Percentiles rank a stretch among this genome's conserved stretches.
These are phyloP conservation scores for Poicephalus meyeri DNA, from an alignment of 2,113 vertebrate species.

Conservation along the genomic window DNA sequence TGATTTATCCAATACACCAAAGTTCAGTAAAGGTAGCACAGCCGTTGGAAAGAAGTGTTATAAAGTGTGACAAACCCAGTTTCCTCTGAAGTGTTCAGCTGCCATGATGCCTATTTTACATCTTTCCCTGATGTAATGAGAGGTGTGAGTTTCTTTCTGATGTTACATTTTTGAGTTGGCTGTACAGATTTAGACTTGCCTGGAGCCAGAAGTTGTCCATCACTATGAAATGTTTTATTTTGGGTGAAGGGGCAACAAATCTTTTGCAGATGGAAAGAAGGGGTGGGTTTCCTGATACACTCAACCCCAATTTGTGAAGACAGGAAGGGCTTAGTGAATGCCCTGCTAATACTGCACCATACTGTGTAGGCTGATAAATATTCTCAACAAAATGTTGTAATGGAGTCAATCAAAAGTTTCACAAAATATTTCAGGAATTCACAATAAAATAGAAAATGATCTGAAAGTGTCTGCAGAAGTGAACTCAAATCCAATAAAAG, in stretches of 20 bases:
- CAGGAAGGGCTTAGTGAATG: background rate
- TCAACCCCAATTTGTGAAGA: background rate
- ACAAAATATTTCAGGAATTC: background rate
- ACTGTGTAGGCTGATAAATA: background rate
- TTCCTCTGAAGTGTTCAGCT: slow-evolving; percentile 43
- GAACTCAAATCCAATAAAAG: background rate
- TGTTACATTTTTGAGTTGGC: background rate
- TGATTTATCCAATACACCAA: background rate
- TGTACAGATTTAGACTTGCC: background rate
- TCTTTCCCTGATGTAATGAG: slow-evolving; percentile 15
- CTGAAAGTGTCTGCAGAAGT: background rate
- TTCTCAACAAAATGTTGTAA: background rate
- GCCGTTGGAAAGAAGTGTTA: background rate
- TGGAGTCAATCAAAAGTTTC: background rate
- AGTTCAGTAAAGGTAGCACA: background rate
- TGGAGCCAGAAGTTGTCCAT: slow-evolving; percentile 3
- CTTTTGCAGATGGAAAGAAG: background rate
- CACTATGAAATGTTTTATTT: background rate
- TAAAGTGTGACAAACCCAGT: slow-evolving; percentile 36
- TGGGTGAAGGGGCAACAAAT: background rate
- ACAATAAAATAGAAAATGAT: background rate
- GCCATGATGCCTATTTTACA: slow-evolving; percentile 46
- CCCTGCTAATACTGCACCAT: background rate
- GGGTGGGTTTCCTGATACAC: background rate
- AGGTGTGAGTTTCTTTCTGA: slow-evolving; percentile 38